Conservation (phyloP, 2,888 invertebrate genomes). For the Cantharis rustica region DNA sequence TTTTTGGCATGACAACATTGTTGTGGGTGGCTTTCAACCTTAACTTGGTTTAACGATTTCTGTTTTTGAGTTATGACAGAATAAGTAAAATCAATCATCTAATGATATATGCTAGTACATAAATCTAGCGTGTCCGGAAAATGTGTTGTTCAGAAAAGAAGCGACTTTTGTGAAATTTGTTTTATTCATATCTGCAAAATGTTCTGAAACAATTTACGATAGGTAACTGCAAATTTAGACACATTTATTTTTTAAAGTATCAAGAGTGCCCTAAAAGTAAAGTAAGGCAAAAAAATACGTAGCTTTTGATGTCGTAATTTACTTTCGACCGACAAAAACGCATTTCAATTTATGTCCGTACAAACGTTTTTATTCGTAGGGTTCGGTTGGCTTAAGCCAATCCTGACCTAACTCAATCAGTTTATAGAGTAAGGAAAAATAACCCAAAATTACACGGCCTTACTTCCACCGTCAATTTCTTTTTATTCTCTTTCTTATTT, state of each 20-base stretch:
- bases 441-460: background rate
- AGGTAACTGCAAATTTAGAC: background rate
- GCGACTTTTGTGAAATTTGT: background rate
- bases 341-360: background rate
- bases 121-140: constrained; percentile 6
- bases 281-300: background rate
- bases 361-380: background rate
- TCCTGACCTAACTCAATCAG: background rate
- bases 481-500: background rate
- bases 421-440: background rate
- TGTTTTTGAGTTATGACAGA: constrained; percentile 13
- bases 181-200: background rate
- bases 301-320: background rate
- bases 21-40: constrained; percentile 4
- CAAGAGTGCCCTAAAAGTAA: background rate
- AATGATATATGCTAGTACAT: constrained; percentile 7
- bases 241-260: background rate
- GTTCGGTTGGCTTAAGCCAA: background rate
- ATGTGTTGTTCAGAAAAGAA: background rate
- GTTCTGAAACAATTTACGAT: background rate
- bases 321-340: background rate
- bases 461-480: background rate
- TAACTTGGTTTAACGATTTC: constrained; percentile 7
- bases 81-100: constrained; percentile 10
- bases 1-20: background rate